Base-by-base conservation (phyloP, 2,797 vertebrate species). In the Peromyscus eremicus region DNA sequence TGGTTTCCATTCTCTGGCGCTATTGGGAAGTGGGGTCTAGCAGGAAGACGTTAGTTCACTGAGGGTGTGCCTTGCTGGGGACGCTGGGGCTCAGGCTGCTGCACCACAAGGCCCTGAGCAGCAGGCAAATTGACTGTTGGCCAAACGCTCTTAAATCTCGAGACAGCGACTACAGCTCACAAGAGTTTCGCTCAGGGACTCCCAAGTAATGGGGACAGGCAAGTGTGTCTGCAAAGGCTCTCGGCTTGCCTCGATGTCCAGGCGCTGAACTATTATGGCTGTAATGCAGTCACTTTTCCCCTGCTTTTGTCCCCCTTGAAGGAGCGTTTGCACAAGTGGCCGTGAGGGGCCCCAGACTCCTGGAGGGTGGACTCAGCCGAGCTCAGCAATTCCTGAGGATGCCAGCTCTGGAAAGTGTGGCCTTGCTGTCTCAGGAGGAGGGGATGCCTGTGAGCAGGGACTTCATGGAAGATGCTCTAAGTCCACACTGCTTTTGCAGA, bases 221-320 rank as follows among this genome's bases (percentile, higher is more conserved):
- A 60, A 34, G 29, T 60, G 4, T 19, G 40, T 52, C 17, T 17
- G 43, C 17, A n/a, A 37, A 70, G 46, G 37, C 29, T 37, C n/a
- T 43, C 16, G 29, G 40, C 13, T 43, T 40, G 9, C 34, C 52
- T 68, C 16, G 37, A 21, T 25, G 49, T 13, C 55, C 49, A 6
- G 2, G 32, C 29, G 13, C 16, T 0, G 17, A 10, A 37, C 32
- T 5, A 1, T 40, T 27, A 3, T 6, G 40, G 5, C 19, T 75
- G 46, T 8, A n/a, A 17, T 10, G 66, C 7, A 16, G 64, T n/a
- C 25, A 10, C 19, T 25, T 32, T 34, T n/a, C 25, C 16, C 13
- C 60, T 6, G 21, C 32, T 16, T 25, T 16, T 29, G 37, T 37
- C 34, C 55, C 14, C 40, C 29, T 1, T 27, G 32, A 84, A 75